These are phyloP conservation scores for Pelodytes ibericus DNA, from an alignment of 2,797 vertebrate genomes.

Conservation along the genomic window DNA sequence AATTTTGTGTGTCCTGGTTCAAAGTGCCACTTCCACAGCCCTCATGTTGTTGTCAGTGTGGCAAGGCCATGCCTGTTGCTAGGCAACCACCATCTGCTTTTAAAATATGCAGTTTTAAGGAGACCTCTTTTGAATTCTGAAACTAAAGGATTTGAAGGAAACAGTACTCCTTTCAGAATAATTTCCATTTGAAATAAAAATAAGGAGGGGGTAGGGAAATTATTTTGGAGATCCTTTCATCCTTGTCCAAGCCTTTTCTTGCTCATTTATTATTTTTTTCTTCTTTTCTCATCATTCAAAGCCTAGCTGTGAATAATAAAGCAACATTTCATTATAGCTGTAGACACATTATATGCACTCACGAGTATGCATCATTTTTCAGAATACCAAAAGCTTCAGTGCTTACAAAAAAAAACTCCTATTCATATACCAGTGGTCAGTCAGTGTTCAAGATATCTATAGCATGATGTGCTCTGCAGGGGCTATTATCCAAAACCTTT, in stretches of 20 bases:
- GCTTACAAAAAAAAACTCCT: no score
- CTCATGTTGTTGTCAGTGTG: conserved; percentile 29
- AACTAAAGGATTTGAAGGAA: conserved; percentile 62
- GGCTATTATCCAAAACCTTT: no score
- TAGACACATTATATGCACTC: not conserved
- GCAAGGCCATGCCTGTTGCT: conserved; percentile 59
- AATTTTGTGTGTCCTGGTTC: not conserved
- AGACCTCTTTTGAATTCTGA: conserved; percentile 45
- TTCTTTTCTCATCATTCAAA: conserved; percentile 55
- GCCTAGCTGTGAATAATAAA: conserved; percentile 35
- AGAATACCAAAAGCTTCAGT: no score
- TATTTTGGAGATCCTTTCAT: conserved; percentile 53
- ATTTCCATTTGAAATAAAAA: conserved; percentile 57
- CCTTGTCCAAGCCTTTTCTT: conserved; percentile 53
- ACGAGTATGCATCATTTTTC: no score
- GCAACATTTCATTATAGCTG: not conserved
- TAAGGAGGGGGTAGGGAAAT: conserved; percentile 24
- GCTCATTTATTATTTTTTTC: conserved; percentile 42
- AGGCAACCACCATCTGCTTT: conserved; percentile 61
- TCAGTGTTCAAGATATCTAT: no score
- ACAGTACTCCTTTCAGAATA: conserved; percentile 64
- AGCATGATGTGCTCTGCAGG: no score
- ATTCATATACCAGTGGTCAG: no score
- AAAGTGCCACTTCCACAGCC: not conserved
- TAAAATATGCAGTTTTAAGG: conserved; percentile 59